These are phyloP conservation scores for Cynodonichthys magdalenae DNA, from an alignment of 2,797 vertebrate species.

Conservation along the genomic window DNA sequence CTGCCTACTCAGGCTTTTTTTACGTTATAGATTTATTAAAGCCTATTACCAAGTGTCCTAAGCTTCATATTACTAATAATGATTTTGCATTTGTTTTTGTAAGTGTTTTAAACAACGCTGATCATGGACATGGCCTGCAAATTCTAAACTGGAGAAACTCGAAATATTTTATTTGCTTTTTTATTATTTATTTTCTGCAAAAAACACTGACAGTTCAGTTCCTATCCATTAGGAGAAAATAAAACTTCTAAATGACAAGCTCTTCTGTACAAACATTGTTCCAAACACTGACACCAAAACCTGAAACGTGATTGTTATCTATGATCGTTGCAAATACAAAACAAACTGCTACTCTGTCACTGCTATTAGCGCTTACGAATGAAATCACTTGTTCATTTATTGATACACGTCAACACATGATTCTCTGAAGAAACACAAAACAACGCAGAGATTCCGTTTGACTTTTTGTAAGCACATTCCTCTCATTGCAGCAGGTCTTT, in stretches of 20 bases:
- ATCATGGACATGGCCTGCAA: too few relatives aligned
- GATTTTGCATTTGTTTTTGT: neutral
- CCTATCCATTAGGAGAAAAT: neutral
- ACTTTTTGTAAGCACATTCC: slow-evolving; percentile 20
- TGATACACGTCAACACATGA: neutral
- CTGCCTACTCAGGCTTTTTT: neutral
- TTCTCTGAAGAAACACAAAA: neutral
- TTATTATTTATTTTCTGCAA: too few relatives aligned
- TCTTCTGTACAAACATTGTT: neutral
- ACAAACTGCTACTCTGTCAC: too few relatives aligned
- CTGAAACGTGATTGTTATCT: too few relatives aligned
- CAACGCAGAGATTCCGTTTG: neutral
- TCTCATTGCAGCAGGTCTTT: slow-evolving; percentile 19
- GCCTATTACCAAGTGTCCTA: neutral
- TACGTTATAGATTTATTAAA: neutral
- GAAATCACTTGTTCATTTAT: too few relatives aligned
- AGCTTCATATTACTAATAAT: neutral
- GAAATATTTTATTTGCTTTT: too few relatives aligned
- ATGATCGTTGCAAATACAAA: too few relatives aligned
- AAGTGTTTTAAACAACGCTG: too few relatives aligned
- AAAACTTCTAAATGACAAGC: neutral
- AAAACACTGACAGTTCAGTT: too few relatives aligned
- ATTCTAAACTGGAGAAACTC: too few relatives aligned
- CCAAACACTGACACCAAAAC: neutral
- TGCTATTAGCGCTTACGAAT: too few relatives aligned